phyloP scores from a whole-genome alignment of 2,113 vertebrate species.

The Chloropsis hardwickii region DNA sequence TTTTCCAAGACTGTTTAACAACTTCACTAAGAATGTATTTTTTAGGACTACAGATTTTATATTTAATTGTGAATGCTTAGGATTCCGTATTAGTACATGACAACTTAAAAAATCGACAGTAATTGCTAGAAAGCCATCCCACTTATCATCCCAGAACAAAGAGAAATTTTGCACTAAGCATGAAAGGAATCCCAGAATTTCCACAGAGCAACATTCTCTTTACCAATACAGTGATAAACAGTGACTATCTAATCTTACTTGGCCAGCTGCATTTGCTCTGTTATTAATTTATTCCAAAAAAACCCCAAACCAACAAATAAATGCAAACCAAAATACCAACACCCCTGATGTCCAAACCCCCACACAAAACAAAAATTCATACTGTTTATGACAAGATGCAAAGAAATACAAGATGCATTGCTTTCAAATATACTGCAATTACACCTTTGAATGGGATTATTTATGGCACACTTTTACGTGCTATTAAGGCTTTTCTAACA shows the following conservation, averaged over 20 bases:
- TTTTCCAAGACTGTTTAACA: neutral
- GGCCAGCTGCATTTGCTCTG: slow-evolving; percentile 24
- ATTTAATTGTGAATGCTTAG: neutral
- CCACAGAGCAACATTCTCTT: neutral
- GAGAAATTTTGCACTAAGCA: neutral
- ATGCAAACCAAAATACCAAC: neutral
- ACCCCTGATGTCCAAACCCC: neutral
- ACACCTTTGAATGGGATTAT: neutral
- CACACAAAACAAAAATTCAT: neutral
- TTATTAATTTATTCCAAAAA: neutral
- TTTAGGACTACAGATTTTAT: neutral
- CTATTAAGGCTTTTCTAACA: neutral
- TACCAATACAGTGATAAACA: slow-evolving; percentile 8
- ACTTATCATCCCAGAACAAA: neutral
- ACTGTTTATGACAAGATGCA: neutral
- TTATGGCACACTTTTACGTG: neutral
- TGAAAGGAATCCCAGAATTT: slow-evolving; percentile 28
- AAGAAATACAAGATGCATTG: neutral
- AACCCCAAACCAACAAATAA: neutral
- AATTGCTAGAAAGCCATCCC: neutral
- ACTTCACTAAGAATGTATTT: neutral
- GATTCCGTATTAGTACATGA: neutral
- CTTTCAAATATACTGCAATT: neutral
- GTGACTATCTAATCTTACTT: neutral
- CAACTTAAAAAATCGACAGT: neutral